Evolutionary conservation across 2,888 invertebrate species (phyloP).

Genomic region (Gari tellinella): DNA sequence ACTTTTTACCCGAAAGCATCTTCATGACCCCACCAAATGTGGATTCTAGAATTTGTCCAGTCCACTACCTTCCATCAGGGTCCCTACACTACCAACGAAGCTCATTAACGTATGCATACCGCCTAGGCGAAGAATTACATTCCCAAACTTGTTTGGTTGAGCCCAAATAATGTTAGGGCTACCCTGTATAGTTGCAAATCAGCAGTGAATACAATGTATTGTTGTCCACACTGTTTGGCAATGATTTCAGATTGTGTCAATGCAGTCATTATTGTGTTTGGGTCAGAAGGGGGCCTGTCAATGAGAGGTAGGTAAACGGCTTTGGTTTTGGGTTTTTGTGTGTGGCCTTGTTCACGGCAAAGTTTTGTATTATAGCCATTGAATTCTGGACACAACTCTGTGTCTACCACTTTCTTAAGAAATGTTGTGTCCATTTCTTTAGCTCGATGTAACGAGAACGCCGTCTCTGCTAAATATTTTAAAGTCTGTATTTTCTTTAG

Average conservation of each 20-base stretch:
- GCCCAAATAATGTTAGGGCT: conserved; percentile 53
- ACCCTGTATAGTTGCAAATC: conserved; percentile 63
- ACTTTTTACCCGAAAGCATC: conserved; percentile 64
- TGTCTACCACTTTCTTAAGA: conserved; percentile 12
- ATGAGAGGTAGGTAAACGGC: conserved; percentile 52
- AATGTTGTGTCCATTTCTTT: conserved; percentile 29
- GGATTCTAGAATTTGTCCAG: conserved; percentile 50
- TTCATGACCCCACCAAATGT: conserved; percentile 59
- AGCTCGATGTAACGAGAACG: not conserved
- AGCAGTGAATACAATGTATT: conserved; percentile 33
- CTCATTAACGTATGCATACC: conserved; percentile 70
- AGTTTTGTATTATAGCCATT: conserved; percentile 26
- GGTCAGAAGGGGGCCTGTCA: conserved; percentile 51
- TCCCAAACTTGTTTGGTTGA: conserved; percentile 42
- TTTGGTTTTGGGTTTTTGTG: conserved; percentile 27
- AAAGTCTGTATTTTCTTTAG: not conserved
- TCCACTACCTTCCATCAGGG: conserved; percentile 61
- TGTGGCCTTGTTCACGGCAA: conserved; percentile 35
- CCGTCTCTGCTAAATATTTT: not conserved
- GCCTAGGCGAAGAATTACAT: conserved; percentile 53
- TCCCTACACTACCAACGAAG: conserved; percentile 58
- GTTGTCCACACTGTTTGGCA: conserved; percentile 27
- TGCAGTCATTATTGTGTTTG: conserved; percentile 52
- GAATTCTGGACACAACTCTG: conserved; percentile 15
- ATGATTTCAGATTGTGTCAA: conserved; percentile 22